A percentile compares a stretch with the other conserved stretches of the same genome.
phyloP scores from a whole-genome alignment of 2,888 invertebrate species.

The Noctua janthe region DNA sequence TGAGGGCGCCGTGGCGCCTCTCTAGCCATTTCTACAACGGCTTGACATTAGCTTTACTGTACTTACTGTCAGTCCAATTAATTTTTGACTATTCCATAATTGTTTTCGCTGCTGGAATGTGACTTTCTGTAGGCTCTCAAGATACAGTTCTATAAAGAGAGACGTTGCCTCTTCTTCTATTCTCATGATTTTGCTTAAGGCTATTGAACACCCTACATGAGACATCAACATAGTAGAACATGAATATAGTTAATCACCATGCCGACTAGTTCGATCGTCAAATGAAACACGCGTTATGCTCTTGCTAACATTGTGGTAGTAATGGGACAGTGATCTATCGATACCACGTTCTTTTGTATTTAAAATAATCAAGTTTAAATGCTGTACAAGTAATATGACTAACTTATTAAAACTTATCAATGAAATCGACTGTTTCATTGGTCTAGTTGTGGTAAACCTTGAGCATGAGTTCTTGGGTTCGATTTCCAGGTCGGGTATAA shows the following conservation, averaged over 20 bases:
- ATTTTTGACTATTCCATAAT: neutral
- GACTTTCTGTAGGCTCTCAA: neutral
- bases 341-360: neutral
- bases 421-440: neutral
- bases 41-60: no score
- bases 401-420: neutral
- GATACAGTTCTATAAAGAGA: neutral
- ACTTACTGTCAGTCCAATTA: no score
- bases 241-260: slow-evolving; percentile 51
- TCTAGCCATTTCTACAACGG: no score
- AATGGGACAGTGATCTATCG: slow-evolving; percentile 36
- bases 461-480: neutral
- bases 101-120: neutral
- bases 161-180: neutral
- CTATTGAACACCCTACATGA: neutral
- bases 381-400: neutral
- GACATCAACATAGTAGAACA: slow-evolving; percentile 37
- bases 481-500: neutral
- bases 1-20: no score
- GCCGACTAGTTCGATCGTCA: slow-evolving; percentile 53
- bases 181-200: neutral
- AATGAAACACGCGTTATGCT: slow-evolving; percentile 58
- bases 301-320: slow-evolving; percentile 41
- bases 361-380: neutral
- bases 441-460: neutral